Percentiles rank a stretch among this genome's conserved stretches.
These are phyloP conservation scores for Cecidostiba fungosa DNA, from an alignment of 2,888 invertebrate species.

Conservation along the genomic window DNA sequence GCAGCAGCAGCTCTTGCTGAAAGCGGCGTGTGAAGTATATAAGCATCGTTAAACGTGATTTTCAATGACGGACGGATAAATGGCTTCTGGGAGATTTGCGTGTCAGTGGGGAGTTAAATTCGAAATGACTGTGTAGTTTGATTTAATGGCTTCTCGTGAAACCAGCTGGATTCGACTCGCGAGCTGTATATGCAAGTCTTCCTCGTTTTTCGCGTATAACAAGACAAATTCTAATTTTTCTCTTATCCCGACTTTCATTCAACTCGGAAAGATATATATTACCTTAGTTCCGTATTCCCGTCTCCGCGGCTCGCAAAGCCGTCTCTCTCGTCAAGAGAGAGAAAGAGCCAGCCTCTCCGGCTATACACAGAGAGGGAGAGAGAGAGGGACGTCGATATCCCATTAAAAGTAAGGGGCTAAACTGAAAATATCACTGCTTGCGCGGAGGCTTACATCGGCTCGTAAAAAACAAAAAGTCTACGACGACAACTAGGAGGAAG, in stretches of 20 bases:
- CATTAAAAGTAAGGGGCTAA: slow-evolving; percentile 48
- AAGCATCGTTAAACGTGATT: slow-evolving; percentile 4
- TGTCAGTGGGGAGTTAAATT: slow-evolving; percentile 5
- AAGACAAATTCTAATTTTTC: neutral
- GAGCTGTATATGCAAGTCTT: neutral
- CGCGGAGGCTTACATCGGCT: slow-evolving; percentile 27
- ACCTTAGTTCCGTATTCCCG: neutral
- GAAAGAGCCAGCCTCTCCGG: too few relatives aligned
- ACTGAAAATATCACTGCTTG: slow-evolving; percentile 36
- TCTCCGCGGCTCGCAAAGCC: too few relatives aligned
- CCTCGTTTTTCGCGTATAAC: neutral
- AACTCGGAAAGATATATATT: neutral
- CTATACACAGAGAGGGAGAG: neutral
- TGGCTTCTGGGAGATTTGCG: slow-evolving; percentile 9
- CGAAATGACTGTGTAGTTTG: slow-evolving; percentile 6
- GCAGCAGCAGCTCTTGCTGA: neutral
- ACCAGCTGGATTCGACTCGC: neutral
- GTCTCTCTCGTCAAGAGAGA: neutral
- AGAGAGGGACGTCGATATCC: slow-evolving; percentile 29
- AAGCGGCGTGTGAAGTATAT: slow-evolving; percentile 12
- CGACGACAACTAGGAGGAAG: neutral
- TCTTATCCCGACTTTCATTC: neutral
- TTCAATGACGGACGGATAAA: slow-evolving; percentile 10
- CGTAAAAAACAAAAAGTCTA: slow-evolving; percentile 35
- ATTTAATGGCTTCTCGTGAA: slow-evolving; percentile 18